Evolutionary conservation across 53 echinoderm and acorn worm genomes (phyloP), one percentile per base, ranked within the genome.

Genomic region (Stichopus horrens): DNA sequence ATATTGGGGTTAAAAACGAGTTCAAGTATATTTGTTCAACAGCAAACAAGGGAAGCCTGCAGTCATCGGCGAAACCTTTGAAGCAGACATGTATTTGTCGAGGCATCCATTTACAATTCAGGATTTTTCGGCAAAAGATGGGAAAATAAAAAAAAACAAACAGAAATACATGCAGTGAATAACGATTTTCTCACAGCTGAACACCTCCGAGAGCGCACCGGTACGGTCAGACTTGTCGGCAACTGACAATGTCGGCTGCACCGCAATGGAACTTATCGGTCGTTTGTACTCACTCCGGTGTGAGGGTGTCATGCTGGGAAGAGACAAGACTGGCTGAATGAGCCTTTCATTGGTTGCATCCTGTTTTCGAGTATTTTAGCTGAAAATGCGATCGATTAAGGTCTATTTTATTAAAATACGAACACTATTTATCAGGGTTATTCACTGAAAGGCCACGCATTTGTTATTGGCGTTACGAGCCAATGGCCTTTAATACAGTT

Each of bases 221-320:
- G 53, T 77, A 11, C 6, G 51, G 37, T 16, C 52, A 77, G 18
- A 77, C 77, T 4, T 16, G 9, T 5, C 7, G 16, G 54, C 8
- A 53, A 53, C 18, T 13, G 52, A 37, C 77, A 77, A 77, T 77
- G 77, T 8, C 9, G 77, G 52, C 63, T 16, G 1, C 2, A 77
- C 77, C 77, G 16, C 77, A 77, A 16, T 37, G 13, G 77, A 23
- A 52, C 37, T 77, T 51, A 6, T 13, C 77, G 51, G 16, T 8
- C 77, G 53, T 7, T 37, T 19, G 54, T 77, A 52, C 16, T 77
- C 10, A 10, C 77, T 63, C 52, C 52, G 77, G 77, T 77, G 77
- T 77, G 7, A 16, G 54, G 77, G 77, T 77, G 77, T 77, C 77
- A 77, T 77, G 77, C 77, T 77, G 77, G 77, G 77, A 77, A 77